Evolutionary conservation across 2,797 vertebrate species (phyloP).

Genomic region (Phoeniculus purpureus): DNA sequence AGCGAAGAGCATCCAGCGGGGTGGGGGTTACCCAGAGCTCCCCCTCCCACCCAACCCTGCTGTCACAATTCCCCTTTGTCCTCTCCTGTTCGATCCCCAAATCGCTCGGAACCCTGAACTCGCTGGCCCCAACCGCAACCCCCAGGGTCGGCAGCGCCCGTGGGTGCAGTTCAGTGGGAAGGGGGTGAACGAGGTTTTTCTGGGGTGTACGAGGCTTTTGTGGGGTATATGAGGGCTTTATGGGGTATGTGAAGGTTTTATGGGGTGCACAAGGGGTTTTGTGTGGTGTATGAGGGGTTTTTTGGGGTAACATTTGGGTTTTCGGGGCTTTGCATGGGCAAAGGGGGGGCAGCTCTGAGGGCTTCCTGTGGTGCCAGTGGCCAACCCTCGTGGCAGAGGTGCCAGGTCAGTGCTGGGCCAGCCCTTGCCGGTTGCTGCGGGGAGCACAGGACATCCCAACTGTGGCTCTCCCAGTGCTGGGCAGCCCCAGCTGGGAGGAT

Average conservation of each 20-base stretch:
- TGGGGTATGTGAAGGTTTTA: not conserved
- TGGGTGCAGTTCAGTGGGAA: not conserved
- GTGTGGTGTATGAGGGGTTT: not conserved
- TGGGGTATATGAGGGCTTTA: no score
- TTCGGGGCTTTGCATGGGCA: not conserved
- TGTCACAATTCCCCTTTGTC: no score
- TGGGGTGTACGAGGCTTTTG: no score
- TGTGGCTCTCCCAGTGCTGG: not conserved
- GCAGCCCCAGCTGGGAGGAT: not conserved
- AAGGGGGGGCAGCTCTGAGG: not conserved
- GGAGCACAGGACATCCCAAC: not conserved
- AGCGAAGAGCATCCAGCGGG: no score
- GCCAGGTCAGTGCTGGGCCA: not conserved
- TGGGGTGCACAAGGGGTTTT: not conserved
- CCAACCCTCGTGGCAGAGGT: fast-evolving
- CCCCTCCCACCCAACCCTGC: no score
- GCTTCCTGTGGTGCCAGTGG: fast-evolving
- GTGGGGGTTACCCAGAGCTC: no score
- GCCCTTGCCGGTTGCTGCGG: not conserved
- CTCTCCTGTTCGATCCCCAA: no score
- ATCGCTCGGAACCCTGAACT: not conserved
- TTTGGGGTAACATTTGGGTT: not conserved
- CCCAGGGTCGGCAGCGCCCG: not conserved
- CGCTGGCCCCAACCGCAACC: not conserved
- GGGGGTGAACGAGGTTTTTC: no score